Conservation (phyloP, 2,888 invertebrate genomes). For the Oasisia sp. region DNA sequence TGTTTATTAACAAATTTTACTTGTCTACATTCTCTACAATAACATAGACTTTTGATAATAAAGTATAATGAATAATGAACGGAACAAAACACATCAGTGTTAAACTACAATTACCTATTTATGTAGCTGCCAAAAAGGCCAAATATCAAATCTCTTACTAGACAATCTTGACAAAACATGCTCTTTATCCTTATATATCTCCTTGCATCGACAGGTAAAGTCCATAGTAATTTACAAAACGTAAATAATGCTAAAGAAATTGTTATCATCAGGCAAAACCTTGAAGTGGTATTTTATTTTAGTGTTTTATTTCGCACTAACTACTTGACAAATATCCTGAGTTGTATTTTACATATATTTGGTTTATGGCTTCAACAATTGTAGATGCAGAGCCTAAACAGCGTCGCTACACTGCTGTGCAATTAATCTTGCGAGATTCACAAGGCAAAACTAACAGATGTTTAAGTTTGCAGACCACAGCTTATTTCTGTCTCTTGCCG, state of each 20-base stretch:
- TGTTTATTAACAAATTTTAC: not conserved
- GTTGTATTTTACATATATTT: not conserved
- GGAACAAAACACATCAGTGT: no score
- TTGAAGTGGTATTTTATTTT: not conserved
- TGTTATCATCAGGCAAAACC: not conserved
- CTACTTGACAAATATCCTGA: not conserved
- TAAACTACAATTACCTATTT: no score
- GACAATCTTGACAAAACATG: no score
- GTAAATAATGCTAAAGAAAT: not conserved
- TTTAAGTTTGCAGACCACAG: not conserved
- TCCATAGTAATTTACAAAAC: not conserved
- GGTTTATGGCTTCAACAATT: not conserved
- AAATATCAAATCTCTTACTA: no score
- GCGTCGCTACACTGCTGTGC: not conserved
- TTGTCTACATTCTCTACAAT: not conserved
- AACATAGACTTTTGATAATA: no score
- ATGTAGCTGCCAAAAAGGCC: no score
- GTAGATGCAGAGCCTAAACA: no score
- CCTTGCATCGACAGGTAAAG: no score
- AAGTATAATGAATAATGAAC: no score
- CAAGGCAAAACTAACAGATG: not conserved
- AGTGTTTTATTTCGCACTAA: not conserved
- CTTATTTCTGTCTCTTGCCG: not conserved
- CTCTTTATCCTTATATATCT: no score
- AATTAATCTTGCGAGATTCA: not conserved